Percentiles rank a stretch among this genome's conserved stretches.
Conservation (phyloP, 2,888 invertebrate genomes). For the Spilosoma lubricipeda region DNA sequence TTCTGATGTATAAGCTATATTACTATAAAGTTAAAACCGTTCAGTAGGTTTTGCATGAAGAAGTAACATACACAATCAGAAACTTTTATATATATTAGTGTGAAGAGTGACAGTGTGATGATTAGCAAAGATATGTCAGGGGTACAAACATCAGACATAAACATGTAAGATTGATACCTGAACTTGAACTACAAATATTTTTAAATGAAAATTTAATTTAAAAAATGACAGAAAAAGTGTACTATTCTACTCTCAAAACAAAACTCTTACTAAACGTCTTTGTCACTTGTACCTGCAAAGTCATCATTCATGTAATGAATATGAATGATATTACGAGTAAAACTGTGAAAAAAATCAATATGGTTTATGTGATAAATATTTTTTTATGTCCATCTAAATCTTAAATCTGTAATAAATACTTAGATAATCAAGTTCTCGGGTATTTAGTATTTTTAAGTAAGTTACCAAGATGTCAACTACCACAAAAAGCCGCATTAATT, state of each 20-base stretch:
- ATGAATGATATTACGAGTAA: slow-evolving; percentile 32
- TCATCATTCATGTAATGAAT: slow-evolving; percentile 1
- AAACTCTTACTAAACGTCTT: background rate
- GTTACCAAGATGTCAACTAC: background rate
- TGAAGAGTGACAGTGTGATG: too few relatives aligned
- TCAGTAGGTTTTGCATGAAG: too few relatives aligned
- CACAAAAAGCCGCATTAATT: slow-evolving; percentile 30
- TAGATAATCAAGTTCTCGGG: background rate
- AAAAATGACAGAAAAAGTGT: background rate
- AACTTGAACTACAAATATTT: background rate
- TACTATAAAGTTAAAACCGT: too few relatives aligned
- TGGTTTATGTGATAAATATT: slow-evolving; percentile 16
- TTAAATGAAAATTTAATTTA: background rate
- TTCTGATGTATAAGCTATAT: too few relatives aligned
- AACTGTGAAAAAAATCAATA: slow-evolving; percentile 19
- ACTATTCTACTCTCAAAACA: background rate
- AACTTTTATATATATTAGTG: too few relatives aligned
- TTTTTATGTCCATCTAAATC: slow-evolving; percentile 22
- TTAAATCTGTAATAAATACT: background rate
- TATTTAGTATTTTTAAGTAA: background rate
- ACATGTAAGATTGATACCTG: background rate
- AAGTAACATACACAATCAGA: too few relatives aligned
- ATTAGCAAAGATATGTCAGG: background rate
- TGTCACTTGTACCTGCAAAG: slow-evolving; percentile 1
- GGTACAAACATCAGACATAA: background rate